Base-by-base conservation (phyloP, 2,113 vertebrate species). In the Clarias macrocephalus region DNA sequence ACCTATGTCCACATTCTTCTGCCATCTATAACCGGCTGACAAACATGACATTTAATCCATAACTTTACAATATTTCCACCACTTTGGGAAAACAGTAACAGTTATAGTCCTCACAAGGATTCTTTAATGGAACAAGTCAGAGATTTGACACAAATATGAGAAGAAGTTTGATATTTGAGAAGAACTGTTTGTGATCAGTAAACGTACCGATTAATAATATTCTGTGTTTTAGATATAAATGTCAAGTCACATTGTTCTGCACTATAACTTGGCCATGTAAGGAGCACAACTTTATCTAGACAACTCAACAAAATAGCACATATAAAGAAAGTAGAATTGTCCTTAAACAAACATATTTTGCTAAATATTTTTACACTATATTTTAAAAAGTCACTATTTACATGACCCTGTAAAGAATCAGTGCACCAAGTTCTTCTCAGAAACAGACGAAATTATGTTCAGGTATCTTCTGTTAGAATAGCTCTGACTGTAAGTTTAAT, bases 1-100 rank as follows among this genome's bases (percentile, higher is more conserved):
- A 92, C 96, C 97, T 97, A 96, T 96, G 98, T 98, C 97, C 97
- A 97, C 96, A 98, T 98, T 97, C 96, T 96, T 92, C 93, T 90
- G 93, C 95, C 97, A 98, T 99, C 97, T 97, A 99, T 99, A 98
- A 97, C 94, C 94, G 93, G 62, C 79, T 93, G 94, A 95, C 95
- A 96, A 95, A 96, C 95, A 93, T 93, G 95, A 96, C 97, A 95
- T 95, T 95, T 96, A 97, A 99, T 99, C 97, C 92, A 97, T 97
- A 97, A 94, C 94, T 96, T 96, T 96, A 96, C 94, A 94, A 94
- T 96, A 96, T 95, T 96, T 33, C 93, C 88, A 94, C 94, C 94
- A 95, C 94, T 95, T 96, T 95, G 94, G 92, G 91, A 94, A 96
- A 97, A 94, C 91, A 90, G 91, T 95, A 93, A 95, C 93, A 91